phyloP scores from a whole-genome alignment of 2,797 vertebrate genomes.

The Tiaroga cobitis region DNA sequence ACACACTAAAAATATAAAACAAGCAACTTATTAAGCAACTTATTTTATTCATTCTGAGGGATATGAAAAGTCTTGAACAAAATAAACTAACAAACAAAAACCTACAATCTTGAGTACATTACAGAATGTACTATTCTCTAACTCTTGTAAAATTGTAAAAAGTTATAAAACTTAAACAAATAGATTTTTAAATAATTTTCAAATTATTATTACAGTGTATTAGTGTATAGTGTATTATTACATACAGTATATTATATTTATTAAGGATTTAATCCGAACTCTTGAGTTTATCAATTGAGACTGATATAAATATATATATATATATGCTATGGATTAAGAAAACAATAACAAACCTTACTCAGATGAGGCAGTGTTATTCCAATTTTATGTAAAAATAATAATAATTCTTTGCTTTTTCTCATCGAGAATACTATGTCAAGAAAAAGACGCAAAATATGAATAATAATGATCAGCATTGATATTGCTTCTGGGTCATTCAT shows the following conservation, averaged over 20 bases:
- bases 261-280: background rate
- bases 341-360: background rate
- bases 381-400: too few species aligned
- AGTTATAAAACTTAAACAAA: too few species aligned
- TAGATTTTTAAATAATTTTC: background rate
- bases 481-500: background rate
- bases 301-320: too few species aligned
- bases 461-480: background rate
- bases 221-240: too few species aligned
- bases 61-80: background rate
- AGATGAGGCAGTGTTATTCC: too few species aligned
- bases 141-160: background rate
- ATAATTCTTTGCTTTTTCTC: background rate
- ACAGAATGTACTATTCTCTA: background rate
- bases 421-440: background rate
- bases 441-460: background rate
- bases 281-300: background rate
- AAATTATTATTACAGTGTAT: background rate
- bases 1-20: conserved; percentile 5
- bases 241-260: too few species aligned
- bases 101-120: background rate
- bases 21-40: background rate
- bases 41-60: conserved; percentile 4
- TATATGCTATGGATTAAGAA: background rate
- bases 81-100: background rate